Evolutionary conservation across 2,113 vertebrate species (phyloP).

Genomic region (Phoxinus phoxinus): DNA sequence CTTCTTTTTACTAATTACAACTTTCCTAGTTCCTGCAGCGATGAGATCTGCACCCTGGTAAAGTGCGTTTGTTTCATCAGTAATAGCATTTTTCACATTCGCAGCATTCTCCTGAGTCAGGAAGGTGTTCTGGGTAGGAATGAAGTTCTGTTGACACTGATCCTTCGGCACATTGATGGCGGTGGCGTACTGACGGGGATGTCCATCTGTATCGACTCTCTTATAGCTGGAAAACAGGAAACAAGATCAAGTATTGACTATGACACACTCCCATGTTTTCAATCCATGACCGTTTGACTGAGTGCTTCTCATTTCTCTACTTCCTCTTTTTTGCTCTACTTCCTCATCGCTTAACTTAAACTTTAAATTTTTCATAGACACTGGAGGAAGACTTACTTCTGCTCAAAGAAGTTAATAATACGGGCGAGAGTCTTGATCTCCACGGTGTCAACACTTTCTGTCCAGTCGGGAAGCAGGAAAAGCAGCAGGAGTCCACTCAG

Average conservation of each 20-base stretch:
- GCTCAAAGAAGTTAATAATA: not conserved
- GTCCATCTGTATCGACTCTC: not conserved
- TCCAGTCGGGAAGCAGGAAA: not conserved
- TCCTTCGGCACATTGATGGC: slow-evolving; percentile 15
- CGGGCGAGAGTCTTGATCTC: not conserved
- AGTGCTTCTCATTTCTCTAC: not conserved
- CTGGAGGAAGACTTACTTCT: too few species aligned
- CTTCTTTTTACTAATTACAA: not conserved
- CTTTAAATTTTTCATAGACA: not conserved
- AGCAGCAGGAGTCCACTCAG: not conserved
- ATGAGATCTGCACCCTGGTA: slow-evolving; percentile 2
- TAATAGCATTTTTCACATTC: not conserved
- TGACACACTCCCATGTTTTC: not conserved
- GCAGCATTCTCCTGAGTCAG: not conserved
- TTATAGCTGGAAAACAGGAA: not conserved
- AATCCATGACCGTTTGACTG: not conserved
- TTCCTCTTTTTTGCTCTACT: not conserved
- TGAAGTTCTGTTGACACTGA: not conserved
- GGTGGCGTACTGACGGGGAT: not conserved
- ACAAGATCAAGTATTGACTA: not conserved
- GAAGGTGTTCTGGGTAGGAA: not conserved
- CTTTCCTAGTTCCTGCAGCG: not conserved
- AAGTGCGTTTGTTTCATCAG: not conserved
- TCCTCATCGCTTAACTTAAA: not conserved
- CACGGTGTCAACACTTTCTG: not conserved